Conservation (phyloP, 23 tunicate species). For the Corella eumyota region DNA sequence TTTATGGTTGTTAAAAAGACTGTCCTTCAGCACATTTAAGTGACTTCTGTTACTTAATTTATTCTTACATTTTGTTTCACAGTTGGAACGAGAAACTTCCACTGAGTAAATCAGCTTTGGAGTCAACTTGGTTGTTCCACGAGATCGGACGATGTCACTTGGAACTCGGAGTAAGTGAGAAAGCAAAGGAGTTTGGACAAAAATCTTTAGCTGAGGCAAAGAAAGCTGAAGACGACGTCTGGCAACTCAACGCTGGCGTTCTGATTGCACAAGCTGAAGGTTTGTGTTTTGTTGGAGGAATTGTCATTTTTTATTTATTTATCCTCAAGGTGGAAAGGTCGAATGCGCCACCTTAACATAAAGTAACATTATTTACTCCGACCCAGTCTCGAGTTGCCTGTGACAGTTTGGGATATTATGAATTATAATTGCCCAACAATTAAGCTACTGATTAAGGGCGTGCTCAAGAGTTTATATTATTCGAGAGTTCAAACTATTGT, state of each 20-base stretch:
- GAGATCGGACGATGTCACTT: slow-evolving; percentile 89
- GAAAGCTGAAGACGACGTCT: slow-evolving; percentile 80
- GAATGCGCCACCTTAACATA: no score
- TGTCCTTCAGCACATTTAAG: no score
- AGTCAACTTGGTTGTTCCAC: slow-evolving; percentile 89
- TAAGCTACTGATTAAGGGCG: no score
- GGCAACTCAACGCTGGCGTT: slow-evolving; percentile 92
- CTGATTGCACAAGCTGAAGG: slow-evolving; percentile 92
- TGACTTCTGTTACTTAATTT: neutral
- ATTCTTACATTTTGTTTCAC: neutral
- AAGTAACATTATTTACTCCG: no score
- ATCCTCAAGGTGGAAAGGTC: no score
- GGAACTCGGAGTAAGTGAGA: slow-evolving; percentile 55
- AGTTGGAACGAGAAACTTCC: slow-evolving; percentile 93
- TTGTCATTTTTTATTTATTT: no score
- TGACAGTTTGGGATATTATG: no score
- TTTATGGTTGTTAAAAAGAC: no score
- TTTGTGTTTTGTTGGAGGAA: slow-evolving; percentile 13
- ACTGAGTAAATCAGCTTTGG: slow-evolving; percentile 75
- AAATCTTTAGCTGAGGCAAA: slow-evolving; percentile 80
- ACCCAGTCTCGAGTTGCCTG: no score
- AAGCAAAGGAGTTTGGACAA: slow-evolving; percentile 70
- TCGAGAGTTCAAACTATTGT: no score
- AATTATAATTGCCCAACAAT: no score
- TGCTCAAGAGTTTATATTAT: no score